Base-by-base conservation (phyloP, 2,113 vertebrate species). In the Dendrocopos noguchii region DNA sequence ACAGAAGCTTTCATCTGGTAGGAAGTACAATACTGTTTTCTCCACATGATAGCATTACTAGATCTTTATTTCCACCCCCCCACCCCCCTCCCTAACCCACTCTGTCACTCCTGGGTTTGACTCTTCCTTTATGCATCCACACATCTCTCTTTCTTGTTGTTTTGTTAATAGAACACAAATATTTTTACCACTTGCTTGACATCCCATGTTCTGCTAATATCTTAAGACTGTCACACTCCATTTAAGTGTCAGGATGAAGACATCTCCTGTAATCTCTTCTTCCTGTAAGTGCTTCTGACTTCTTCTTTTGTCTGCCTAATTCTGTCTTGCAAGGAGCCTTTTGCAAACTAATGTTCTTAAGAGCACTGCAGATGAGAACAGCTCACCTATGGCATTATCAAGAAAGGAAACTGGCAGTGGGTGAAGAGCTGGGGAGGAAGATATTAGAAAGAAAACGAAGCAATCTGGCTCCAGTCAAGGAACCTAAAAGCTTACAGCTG, bases 171-270 rank as follows among this genome's bases (percentile, higher is more conserved):
- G 42, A 80, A 83, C 63, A 87, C 50, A 93, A 91, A 94, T 77
- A 88, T 36, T 65, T 87, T 94, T 44, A 72, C 66, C 61, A 34
- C 36, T 82, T 95, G 57, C 73, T 60, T 82, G 88, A 70, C 1
- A 12, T 66, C 39, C 25, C 65, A 8, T 60, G 64, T 42, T 91
- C 70, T 71, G 56, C 74, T 87, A 50, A 81, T 31, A 96, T 77
- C 95, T 52, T 92, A 89, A 93, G 63, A 77, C 65, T 80, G 75
- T 46, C 82, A 91, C 4, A 16, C 52, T 77, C 72, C 53, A 77
- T 95, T 93, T 92, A 87, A 84, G 39, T 91, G 88, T 85, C 93
- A 92, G 53, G 57, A 91, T 91, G 82, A 96, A 96, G 92, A 90
- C 68, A 93, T 92, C 81, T n/a, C 22, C 21, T 34, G 56, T 93